Base-by-base conservation (phyloP, 2,797 vertebrate species). In the Sebastes flavidus region DNA sequence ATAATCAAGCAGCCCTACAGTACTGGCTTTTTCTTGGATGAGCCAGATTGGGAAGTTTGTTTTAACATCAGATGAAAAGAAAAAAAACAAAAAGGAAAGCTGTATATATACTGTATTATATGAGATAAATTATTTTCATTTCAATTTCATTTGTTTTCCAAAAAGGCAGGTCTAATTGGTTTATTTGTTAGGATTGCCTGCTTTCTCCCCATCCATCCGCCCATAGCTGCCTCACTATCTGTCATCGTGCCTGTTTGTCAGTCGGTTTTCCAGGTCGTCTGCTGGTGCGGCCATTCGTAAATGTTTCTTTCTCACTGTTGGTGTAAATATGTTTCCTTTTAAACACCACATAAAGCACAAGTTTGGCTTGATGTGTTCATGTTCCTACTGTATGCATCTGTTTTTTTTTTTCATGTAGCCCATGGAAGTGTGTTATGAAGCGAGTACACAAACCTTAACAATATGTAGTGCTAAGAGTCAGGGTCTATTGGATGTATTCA, bases 401-500 rank as follows among this genome's bases (percentile, higher is more conserved):
- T 18, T 46, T 46, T 8, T 46, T 38, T 52, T 77, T 24, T 24
- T 65, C 9, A 56, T 20, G 1, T 3, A 77, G 22, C 2, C 2
- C 32, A 42, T 22, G 16, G 25, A 36, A 54, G 16, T 32, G 56
- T 55, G 27, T 77, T 29, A 56, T 13, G 60, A 71, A 55, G 32
- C 7, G 65, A 54, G 6, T 11, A 72, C 46, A 24, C n/a, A 46
- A 72, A 46, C 60, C 66, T 58, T 54, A 68, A 42, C 49, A 5
- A 12, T 20, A 22, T 38, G 25, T 20, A 20, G 54, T 32, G 22
- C 13, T 7, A 38, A 49, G 46, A 59, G 49, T 70, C 10, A 46
- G 22, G 61, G 42, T 38, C 55, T 46, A 81, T 72, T 60, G 34
- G 72, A 30, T 65, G 73, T 69, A 8, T 70, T 59, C 13, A 83